phyloP scores from a whole-genome alignment of 2,888 invertebrate genomes.

The Xanthia togata region DNA sequence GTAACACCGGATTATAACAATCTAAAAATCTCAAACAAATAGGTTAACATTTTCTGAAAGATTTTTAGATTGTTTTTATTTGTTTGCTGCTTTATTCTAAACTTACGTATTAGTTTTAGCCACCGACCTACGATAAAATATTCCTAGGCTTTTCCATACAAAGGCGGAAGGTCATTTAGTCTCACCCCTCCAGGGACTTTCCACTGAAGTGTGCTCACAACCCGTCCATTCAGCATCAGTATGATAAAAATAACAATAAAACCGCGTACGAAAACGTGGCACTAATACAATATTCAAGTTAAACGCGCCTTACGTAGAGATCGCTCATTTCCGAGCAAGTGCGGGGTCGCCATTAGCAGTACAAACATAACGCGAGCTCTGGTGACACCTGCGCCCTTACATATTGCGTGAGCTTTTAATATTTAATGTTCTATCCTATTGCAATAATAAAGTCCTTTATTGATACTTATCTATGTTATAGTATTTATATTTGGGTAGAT shows the following conservation, averaged over 20 bases:
- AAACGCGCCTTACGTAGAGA: slow-evolving; percentile 70
- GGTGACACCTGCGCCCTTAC: slow-evolving; percentile 82
- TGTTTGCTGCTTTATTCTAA: not conserved
- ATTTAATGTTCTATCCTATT: slow-evolving; percentile 67
- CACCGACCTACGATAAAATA: not conserved
- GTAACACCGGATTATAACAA: not conserved
- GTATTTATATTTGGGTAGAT: not conserved
- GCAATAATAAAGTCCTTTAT: slow-evolving; percentile 57
- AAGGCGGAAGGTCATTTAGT: not conserved
- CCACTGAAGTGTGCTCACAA: slow-evolving; percentile 13
- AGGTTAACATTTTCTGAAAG: not conserved
- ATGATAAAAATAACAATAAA: slow-evolving; percentile 36
- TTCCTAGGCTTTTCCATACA: not conserved
- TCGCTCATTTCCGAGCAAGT: slow-evolving; percentile 80
- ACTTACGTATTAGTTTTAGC: not conserved
- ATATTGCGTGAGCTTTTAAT: slow-evolving; percentile 72
- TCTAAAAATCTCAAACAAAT: too few species aligned
- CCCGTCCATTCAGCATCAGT: not conserved
- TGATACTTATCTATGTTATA: slow-evolving; percentile 3
- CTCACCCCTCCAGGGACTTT: not conserved
- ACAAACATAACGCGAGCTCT: slow-evolving; percentile 82
- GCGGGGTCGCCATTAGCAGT: slow-evolving; percentile 81
- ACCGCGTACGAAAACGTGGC: slow-evolving; percentile 17
- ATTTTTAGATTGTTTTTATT: not conserved
- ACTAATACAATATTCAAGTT: slow-evolving; percentile 58